Percentiles rank a stretch among this genome's conserved stretches.
Conservation (phyloP, 2,797 vertebrate species). For the Pygocentrus nattereri region DNA sequence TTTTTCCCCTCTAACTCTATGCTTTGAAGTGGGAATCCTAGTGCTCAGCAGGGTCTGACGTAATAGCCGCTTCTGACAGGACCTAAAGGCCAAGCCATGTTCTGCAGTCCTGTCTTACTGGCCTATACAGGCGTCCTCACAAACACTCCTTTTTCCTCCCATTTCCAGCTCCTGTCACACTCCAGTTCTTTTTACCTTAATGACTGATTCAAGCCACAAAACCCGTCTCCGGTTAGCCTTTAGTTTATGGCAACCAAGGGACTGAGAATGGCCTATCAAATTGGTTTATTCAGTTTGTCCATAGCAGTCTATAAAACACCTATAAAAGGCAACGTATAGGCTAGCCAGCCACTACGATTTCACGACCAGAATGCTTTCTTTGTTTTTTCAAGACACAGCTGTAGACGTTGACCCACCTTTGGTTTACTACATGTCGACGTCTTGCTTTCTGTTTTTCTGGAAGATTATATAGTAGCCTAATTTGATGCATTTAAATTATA, state of each 20-base stretch:
- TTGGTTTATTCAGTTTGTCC: conserved; percentile 47
- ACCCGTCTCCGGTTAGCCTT: conserved; percentile 40
- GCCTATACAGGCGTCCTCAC: conserved; percentile 31
- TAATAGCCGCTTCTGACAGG: conserved; percentile 68
- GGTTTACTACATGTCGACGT: conserved; percentile 5
- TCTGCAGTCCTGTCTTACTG: conserved; percentile 29
- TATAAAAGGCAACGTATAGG: conserved; percentile 14
- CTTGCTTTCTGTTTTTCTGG: conserved; percentile 2
- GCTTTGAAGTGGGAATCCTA: conserved; percentile 76
- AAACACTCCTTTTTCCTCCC: conserved; percentile 35
- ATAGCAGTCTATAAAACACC: conserved; percentile 15
- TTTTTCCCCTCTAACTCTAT: conserved; percentile 50
- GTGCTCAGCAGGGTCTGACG: conserved; percentile 66
- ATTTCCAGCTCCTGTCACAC: conserved; percentile 47
- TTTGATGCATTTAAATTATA: background rate
- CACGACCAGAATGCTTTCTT: conserved; percentile 37
- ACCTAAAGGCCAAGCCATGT: conserved; percentile 62
- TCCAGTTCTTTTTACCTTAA: conserved; percentile 43
- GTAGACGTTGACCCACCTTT: conserved; percentile 1
- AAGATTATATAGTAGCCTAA: background rate
- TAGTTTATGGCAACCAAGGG: conserved; percentile 37
- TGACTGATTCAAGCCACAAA: conserved; percentile 48
- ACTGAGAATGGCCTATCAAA: conserved; percentile 43
- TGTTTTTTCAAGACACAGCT: conserved; percentile 43
- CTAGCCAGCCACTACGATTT: conserved; percentile 45